These are phyloP conservation scores for Chelmon rostratus DNA, from an alignment of 2,797 vertebrate species.

Conservation along the genomic window DNA sequence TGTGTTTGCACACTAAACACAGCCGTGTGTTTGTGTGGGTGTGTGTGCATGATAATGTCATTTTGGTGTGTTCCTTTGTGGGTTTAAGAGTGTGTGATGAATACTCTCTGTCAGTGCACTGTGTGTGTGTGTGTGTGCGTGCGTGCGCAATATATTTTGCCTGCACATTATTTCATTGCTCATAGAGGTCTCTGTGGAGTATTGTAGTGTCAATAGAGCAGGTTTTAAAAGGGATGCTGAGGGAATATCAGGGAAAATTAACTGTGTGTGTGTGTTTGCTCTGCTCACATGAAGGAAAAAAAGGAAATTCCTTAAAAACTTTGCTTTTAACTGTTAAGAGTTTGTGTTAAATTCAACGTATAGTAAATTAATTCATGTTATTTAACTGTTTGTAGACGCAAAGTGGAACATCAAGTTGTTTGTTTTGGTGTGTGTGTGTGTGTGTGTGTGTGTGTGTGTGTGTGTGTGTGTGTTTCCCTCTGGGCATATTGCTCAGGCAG, in stretches of 20 bases:
- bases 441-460: neutral
- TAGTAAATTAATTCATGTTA: constrained; percentile 19
- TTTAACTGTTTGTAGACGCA: constrained; percentile 15
- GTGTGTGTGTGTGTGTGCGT: constrained; percentile 9
- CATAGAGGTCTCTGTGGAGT: constrained; percentile 54
- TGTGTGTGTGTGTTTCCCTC: constrained; percentile 6
- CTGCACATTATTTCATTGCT: constrained; percentile 58
- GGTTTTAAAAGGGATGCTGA: constrained; percentile 60
- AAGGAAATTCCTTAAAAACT: constrained; percentile 3
- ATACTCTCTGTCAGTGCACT: constrained; percentile 31
- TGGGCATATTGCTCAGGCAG: constrained; percentile 39
- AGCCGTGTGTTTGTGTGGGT: neutral
- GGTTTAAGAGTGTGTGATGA: constrained; percentile 35
- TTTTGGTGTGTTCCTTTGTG: constrained; percentile 24
- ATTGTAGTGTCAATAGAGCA: constrained; percentile 65
- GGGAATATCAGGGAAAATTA: constrained; percentile 69
- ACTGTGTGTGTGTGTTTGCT: constrained; percentile 22
- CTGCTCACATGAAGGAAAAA: neutral
- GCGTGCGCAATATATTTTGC: constrained; percentile 57
- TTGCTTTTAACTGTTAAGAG: neutral
- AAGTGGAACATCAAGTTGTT: constrained; percentile 19
- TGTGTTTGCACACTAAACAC: constrained; percentile 38
- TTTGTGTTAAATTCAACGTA: constrained; percentile 14
- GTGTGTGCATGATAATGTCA: constrained; percentile 8
- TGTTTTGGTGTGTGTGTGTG: neutral